phyloP scores from a whole-genome alignment of 2,888 invertebrate genomes.

The Linhomoeus sp. region DNA sequence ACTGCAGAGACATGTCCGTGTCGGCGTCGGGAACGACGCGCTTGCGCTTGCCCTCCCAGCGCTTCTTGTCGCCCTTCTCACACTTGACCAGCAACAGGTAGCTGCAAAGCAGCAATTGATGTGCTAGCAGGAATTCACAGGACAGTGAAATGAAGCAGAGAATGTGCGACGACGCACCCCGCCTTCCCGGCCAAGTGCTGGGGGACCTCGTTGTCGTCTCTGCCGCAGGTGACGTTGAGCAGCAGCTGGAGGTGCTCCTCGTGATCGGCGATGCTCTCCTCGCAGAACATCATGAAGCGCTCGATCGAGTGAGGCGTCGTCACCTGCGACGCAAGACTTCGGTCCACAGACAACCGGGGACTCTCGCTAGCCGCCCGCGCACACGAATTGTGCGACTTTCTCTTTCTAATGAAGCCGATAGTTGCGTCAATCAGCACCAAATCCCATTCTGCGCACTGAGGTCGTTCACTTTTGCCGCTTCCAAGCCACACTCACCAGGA shows the following conservation, averaged over 20 bases:
- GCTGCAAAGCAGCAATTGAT: conserved; percentile 7
- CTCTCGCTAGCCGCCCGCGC: background rate
- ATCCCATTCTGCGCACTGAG: too few species aligned
- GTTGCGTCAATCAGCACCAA: too few species aligned
- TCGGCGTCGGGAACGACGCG: conserved; percentile 33
- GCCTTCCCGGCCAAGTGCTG: background rate
- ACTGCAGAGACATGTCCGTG: conserved; percentile 32
- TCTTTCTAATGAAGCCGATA: background rate
- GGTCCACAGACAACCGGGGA: too few species aligned
- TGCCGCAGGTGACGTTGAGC: conserved; percentile 33
- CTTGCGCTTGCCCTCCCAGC: conserved; percentile 26
- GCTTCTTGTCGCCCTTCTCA: conserved; percentile 4
- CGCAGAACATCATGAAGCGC: conserved; percentile 3
- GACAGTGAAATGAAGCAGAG: too few species aligned
- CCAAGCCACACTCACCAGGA: conserved; percentile 24
- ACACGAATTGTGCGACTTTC: background rate
- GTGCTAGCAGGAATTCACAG: conserved; percentile 10
- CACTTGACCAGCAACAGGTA: conserved; percentile 29
- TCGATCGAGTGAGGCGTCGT: background rate
- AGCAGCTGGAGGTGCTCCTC: conserved; percentile 29
- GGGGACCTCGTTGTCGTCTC: conserved; percentile 19
- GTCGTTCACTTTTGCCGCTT: too few species aligned
- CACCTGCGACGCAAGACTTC: background rate
- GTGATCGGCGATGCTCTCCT: conserved; percentile 23
- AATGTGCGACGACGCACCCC: background rate